phyloP scores from a whole-genome alignment of 2,888 invertebrate genomes.

The Aleiodes leptofemur region DNA sequence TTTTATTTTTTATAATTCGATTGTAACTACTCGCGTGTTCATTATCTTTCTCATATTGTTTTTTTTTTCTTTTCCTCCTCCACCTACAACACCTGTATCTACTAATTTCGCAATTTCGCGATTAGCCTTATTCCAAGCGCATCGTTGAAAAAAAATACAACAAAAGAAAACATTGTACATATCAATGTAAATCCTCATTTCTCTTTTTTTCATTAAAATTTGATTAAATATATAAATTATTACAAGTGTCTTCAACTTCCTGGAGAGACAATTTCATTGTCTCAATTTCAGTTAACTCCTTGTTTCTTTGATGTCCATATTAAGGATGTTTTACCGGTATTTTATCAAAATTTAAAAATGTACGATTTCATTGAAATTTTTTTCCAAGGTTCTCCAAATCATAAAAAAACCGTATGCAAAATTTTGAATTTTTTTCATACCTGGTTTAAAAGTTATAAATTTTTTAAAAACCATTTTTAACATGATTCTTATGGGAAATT shows the following conservation, averaged over 20 bases:
- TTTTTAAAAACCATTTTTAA: too few relatives aligned
- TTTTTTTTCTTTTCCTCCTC: background rate
- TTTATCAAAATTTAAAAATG: too few relatives aligned
- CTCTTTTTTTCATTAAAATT: constrained; percentile 21
- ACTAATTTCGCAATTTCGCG: constrained; percentile 17
- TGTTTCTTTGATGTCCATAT: too few relatives aligned
- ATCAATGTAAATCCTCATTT: constrained; percentile 48
- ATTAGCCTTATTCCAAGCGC: constrained; percentile 3
- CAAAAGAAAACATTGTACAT: background rate
- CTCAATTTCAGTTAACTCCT: background rate
- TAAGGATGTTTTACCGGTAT: too few relatives aligned
- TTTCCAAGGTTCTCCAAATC: too few relatives aligned
- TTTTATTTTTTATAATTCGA: background rate
- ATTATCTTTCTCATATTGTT: constrained; percentile 19
- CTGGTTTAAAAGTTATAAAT: too few relatives aligned
- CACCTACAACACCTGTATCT: background rate
- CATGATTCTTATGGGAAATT: too few relatives aligned
- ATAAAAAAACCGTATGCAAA: too few relatives aligned
- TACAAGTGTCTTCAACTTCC: constrained; percentile 34
- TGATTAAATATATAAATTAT: constrained; percentile 33
- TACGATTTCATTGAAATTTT: too few relatives aligned
- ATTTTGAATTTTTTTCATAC: too few relatives aligned
- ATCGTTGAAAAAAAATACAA: background rate
- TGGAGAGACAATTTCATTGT: constrained; percentile 4
- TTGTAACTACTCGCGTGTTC: constrained; percentile 12